Evolutionary conservation across 1,140 invertebrate genomes (phyloP).

Genomic region (Drosophila sproati): DNA sequence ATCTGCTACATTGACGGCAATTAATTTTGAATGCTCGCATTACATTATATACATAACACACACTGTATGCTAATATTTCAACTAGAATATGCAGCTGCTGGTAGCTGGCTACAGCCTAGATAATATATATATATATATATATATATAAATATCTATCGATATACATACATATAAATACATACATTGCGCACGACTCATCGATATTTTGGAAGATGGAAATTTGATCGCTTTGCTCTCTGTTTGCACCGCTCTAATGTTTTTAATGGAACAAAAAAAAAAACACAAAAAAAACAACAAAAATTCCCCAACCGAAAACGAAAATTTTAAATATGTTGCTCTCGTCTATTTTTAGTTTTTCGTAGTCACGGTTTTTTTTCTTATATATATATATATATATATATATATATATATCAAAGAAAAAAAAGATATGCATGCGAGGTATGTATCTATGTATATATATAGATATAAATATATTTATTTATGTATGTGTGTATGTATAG

Average conservation of each 20-base stretch:
- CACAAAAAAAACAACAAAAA: slow-evolving; percentile 1
- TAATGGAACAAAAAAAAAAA: slow-evolving; percentile 55
- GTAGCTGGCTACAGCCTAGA: no score
- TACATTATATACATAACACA: no score
- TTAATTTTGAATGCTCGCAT: no score
- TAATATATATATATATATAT: background rate
- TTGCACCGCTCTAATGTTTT: slow-evolving; percentile 41
- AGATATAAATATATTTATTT: slow-evolving; percentile 24
- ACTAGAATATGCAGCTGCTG: background rate
- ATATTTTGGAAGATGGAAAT: slow-evolving; percentile 71
- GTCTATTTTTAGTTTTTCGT: slow-evolving; percentile 70
- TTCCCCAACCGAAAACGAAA: slow-evolving; percentile 34
- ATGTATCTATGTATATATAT: slow-evolving; percentile 31
- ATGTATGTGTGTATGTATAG: slow-evolving; percentile 4
- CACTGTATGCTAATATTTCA: no score
- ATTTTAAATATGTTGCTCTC: slow-evolving; percentile 62
- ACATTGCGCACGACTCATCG: slow-evolving; percentile 64
- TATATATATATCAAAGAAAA: slow-evolving; percentile 9
- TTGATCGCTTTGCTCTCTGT: slow-evolving; percentile 58
- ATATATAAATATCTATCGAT: background rate
- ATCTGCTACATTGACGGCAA: no score
- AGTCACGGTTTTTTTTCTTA: slow-evolving; percentile 59
- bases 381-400: slow-evolving; percentile 25
- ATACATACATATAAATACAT: background rate
- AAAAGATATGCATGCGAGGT: slow-evolving; percentile 12